Evolutionary conservation across 2,113 vertebrate genomes (phyloP).

Genomic region (Gymnogyps californianus): DNA sequence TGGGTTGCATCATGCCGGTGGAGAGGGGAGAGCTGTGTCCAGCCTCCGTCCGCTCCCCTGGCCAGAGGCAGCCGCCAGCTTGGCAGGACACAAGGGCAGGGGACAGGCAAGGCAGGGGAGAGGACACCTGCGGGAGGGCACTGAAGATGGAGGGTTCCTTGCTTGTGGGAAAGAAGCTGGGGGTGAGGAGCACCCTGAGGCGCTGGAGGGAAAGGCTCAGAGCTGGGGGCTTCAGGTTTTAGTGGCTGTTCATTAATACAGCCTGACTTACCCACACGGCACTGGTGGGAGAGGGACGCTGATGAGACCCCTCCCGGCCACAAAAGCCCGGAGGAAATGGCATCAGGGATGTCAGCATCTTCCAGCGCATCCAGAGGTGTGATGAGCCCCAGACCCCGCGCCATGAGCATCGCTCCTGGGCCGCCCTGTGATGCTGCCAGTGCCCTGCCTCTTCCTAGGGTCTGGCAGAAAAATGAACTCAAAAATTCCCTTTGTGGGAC

Average conservation of each 20-base stretch:
- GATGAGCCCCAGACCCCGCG: neutral
- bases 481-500: neutral
- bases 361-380: neutral
- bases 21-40: neutral
- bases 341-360: neutral
- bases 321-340: neutral
- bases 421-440: neutral
- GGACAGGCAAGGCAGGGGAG: neutral
- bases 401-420: accelerated
- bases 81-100: neutral
- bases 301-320: neutral
- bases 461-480: neutral
- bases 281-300: neutral
- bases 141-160: neutral
- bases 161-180: neutral
- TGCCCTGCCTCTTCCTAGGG: neutral
- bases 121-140: neutral
- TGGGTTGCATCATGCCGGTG: neutral
- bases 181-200: accelerated
- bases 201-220: neutral
- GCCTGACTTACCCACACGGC: neutral
- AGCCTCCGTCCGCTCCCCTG: accelerated
- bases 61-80: neutral
- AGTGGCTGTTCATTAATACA: neutral
- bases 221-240: neutral